Evolutionary conservation across 1,140 invertebrate genomes (phyloP), one percentile per base, ranked within the genome.

Genomic region (Medauroidea extradentata): DNA sequence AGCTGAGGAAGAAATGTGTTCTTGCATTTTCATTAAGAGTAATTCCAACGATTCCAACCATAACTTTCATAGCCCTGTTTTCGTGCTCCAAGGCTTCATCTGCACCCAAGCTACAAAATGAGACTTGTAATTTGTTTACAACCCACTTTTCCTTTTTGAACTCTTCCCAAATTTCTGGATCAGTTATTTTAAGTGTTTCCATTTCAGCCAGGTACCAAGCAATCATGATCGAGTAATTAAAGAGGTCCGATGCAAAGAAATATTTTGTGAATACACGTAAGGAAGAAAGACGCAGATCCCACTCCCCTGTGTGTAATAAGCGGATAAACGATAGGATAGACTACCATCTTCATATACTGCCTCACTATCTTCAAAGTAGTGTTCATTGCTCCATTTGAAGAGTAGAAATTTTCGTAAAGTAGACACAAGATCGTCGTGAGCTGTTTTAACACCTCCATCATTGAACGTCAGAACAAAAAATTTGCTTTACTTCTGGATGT

Each of bases 341-440:
- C 24, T 11, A 42, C 52, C 52, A 53, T 53, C 24, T 53, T 53
- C 52, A 53, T 53, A 11, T 53, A 53, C 52, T 27, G 52, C 34
- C 52, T 41, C 8, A 29, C 23, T 19, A 53, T 11, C 23, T 53
- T 53, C 3, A 53, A 53, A 14, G 52, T 53, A 9, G 52, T 11
- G 8, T 39, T 29, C 38, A 8, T 24, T n/a, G 4, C 8, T 29
- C 23, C 24, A 21, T 29, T 53, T 14, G 24, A 7, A 13, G 13
- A 9, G 34, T 53, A 11, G 21, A 53, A 53, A 21, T 3, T 7
- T 39, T 41, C 24, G 3, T 39, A 27, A 27, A 27, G 24, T 8
- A 29, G 3, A 24, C 25, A 53, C 13, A 19, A 29, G 52, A 7
- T 7, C 38, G 3, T 27, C n/a, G 34, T 53, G 24, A n/a, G 52